phyloP scores from a whole-genome alignment of 2,888 invertebrate genomes.

The Drosophila yooni region DNA sequence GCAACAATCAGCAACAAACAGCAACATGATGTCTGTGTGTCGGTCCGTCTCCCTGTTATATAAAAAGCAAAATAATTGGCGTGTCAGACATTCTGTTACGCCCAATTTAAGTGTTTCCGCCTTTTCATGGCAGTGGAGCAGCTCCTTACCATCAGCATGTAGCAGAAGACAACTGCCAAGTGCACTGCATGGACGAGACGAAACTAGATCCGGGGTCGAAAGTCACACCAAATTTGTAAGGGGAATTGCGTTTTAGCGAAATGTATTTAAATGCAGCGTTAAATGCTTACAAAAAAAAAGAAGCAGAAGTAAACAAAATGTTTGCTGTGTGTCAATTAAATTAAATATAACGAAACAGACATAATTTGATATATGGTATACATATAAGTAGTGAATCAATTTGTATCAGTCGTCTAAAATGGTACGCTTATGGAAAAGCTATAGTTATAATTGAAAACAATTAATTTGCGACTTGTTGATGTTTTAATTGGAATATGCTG shows the following conservation, averaged over 20 bases:
- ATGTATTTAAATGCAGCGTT: constrained; percentile 41
- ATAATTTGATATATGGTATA: background rate
- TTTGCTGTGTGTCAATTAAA: background rate
- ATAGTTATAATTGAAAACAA: constrained; percentile 7
- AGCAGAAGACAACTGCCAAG: constrained; percentile 45
- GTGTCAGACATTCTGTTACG: constrained; percentile 80
- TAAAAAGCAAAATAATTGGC: constrained; percentile 78
- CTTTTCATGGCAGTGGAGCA: constrained; percentile 48
- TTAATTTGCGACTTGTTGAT: constrained; percentile 31
- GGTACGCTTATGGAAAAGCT: background rate
- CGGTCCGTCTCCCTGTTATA: constrained; percentile 47
- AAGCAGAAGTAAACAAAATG: background rate
- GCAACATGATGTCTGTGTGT: constrained; percentile 17
- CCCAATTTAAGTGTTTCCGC: constrained; percentile 77
- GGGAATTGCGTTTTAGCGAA: constrained; percentile 32
- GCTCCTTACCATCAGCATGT: constrained; percentile 27
- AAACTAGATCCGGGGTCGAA: constrained; percentile 38
- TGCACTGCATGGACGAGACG: constrained; percentile 37
- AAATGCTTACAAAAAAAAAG: constrained; percentile 9
- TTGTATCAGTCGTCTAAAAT: background rate
- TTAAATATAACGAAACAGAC: background rate
- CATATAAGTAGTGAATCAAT: background rate
- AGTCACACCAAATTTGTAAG: constrained; percentile 38
- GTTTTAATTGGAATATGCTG: constrained; percentile 21
- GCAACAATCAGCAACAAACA: constrained; percentile 12